Percentiles rank a stretch among this genome's conserved stretches.
These are phyloP conservation scores for Abrostola triplasia DNA, from an alignment of 2,888 invertebrate genomes.

Conservation along the genomic window DNA sequence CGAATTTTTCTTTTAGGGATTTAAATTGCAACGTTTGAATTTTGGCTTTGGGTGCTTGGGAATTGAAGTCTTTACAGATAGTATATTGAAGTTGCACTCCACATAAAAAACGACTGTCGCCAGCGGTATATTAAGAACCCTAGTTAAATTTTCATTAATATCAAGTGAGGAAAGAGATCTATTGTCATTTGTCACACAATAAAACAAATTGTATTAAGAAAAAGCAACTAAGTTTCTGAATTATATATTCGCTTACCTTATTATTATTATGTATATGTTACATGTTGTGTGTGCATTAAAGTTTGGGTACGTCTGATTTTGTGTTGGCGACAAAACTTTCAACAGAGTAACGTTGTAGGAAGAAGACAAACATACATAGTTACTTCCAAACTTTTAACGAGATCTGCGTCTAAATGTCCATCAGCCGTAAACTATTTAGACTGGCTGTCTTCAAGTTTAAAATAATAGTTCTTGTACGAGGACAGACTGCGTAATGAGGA, in stretches of 20 bases:
- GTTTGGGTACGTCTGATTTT: conserved; percentile 10
- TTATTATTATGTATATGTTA: no score
- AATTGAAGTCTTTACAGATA: background rate
- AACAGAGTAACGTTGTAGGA: conserved; percentile 2
- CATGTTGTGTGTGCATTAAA: no score
- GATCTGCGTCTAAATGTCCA: conserved; percentile 25
- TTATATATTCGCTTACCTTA: no score
- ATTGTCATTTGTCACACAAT: no score
- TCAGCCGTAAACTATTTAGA: conserved; percentile 31
- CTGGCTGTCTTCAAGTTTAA: conserved; percentile 37
- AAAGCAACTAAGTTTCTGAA: no score
- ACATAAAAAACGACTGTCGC: no score
- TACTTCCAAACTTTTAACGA: conserved; percentile 36
- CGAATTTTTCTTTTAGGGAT: conserved; percentile 6
- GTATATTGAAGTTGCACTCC: no score
- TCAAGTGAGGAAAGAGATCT: no score
- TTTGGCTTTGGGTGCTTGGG: background rate
- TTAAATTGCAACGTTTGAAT: conserved; percentile 4
- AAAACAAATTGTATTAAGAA: no score
- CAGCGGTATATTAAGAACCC: no score
- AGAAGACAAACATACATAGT: conserved; percentile 4
- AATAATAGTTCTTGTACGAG: conserved; percentile 44
- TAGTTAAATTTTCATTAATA: no score
- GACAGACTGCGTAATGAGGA: conserved; percentile 27
- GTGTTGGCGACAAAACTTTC: conserved; percentile 12